Evolutionary conservation across 2,797 vertebrate genomes (phyloP), one percentile per base, ranked within the genome.

Genomic region (Protosalanx chinensis): DNA sequence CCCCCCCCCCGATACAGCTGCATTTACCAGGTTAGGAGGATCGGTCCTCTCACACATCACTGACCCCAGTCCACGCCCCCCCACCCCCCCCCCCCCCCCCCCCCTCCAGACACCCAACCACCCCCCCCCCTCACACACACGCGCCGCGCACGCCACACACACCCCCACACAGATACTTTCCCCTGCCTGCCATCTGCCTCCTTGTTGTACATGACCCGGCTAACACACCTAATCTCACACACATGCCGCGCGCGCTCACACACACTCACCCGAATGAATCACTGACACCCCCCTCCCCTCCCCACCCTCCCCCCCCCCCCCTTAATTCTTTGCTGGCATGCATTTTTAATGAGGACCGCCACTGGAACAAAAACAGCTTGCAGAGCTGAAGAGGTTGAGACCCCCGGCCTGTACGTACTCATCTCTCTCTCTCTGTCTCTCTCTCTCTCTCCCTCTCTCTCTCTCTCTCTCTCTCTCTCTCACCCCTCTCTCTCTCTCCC

Each of bases 21-120:
- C 89, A 91, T 91, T 88, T 92, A 88, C 88, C 87, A 79, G 81
- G 82, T 82, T 83, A 85, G 87, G 84, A 88, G 80, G 80, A 76
- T 80, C 81, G 76, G 81, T 71, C 68, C 59, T 6, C 13, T 60
- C 37, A 41, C 37, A 10, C 37, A 41, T 70, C 69, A 58, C 58
- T 57, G 12, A 64, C 68, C 30, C 29, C 35, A 41, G 23, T 23
- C 35, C 35, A 37, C 6, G 33, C 33, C 33, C 33, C 33, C 33
- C 4, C 4, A 35, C 33, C 46, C 49, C 23, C 16, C 66, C 33
- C 33, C 23, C 16, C n/a, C 32, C 64, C 72, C 70, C 62, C 79
- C 68, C n/a, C n/a, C n/a, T n/a, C n/a, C n/a, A n/a, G n/a, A n/a
- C n/a, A n/a, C n/a, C n/a, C n/a, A n/a, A n/a, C n/a, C n/a, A n/a